Evolutionary conservation across 2,113 vertebrate genomes (phyloP).

Genomic region (Hemicordylus capensis): DNA sequence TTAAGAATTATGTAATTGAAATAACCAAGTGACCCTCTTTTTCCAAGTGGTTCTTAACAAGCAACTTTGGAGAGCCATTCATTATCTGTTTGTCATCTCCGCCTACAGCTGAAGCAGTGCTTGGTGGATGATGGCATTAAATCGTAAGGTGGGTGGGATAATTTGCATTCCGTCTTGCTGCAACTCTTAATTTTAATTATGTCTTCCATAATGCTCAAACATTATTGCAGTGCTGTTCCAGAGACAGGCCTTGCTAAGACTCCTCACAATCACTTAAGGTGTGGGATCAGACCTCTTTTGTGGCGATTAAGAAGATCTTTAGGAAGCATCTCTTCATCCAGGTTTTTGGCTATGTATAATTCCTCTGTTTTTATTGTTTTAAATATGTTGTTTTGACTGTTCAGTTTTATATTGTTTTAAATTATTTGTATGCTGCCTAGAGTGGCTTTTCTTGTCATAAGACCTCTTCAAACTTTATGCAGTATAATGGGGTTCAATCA

Average conservation of each 20-base stretch:
- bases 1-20: slow-evolving; percentile 49
- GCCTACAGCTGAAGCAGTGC: slow-evolving; percentile 68
- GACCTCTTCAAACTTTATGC: too few species aligned
- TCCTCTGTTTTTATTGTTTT: too few species aligned
- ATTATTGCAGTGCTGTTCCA: slow-evolving; percentile 1
- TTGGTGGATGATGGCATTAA: slow-evolving; percentile 64
- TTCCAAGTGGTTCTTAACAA: slow-evolving; percentile 55
- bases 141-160: slow-evolving; percentile 68
- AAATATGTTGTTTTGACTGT: too few species aligned
- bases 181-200: slow-evolving; percentile 47
- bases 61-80: slow-evolving; percentile 69
- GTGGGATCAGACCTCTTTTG: too few species aligned
- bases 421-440: too few species aligned
- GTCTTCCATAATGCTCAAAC: slow-evolving; percentile 47
- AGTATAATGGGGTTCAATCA: too few species aligned
- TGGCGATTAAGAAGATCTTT: too few species aligned
- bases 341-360: too few species aligned
- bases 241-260: background rate
- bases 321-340: too few species aligned
- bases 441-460: too few species aligned
- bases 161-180: slow-evolving; percentile 63
- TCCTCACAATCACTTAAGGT: slow-evolving; percentile 39
- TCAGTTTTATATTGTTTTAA: too few species aligned
- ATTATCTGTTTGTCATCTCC: slow-evolving; percentile 74
- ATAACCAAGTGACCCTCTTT: slow-evolving; percentile 70